Conservation (phyloP, 2,888 invertebrate genomes). For the Drosophila melanosoma region DNA sequence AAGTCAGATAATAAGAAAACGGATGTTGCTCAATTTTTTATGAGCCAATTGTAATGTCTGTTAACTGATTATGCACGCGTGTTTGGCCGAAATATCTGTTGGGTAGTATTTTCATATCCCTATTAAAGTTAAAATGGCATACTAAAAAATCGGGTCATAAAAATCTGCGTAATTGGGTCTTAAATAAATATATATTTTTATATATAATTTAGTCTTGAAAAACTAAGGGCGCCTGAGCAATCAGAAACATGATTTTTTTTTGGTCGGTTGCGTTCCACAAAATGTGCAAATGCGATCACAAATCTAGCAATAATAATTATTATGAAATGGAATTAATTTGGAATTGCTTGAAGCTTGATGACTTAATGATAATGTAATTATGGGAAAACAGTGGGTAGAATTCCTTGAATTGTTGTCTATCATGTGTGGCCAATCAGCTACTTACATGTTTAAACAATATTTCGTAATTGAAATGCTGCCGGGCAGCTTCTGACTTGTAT, state of each 20-base stretch:
- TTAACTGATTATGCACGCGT: not conserved
- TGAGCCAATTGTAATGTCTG: slow-evolving; percentile 1
- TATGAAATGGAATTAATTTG: not conserved
- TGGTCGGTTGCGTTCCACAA: not conserved
- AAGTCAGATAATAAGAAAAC: slow-evolving; percentile 20
- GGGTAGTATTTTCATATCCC: not conserved
- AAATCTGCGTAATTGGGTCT: not conserved
- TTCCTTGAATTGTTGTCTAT: slow-evolving; percentile 13
- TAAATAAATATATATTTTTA: not conserved
- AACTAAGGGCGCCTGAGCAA: not conserved
- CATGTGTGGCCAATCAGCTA: slow-evolving; percentile 22
- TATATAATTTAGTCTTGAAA: not conserved
- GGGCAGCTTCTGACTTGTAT: slow-evolving; percentile 57
- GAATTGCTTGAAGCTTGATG: slow-evolving; percentile 14
- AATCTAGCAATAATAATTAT: not conserved
- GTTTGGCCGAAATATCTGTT: not conserved
- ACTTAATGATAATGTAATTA: slow-evolving; percentile 42
- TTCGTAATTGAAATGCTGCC: slow-evolving; percentile 77
- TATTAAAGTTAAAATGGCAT: not conserved
- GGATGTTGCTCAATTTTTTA: slow-evolving; percentile 30
- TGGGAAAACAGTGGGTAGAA: slow-evolving; percentile 12
- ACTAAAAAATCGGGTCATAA: not conserved
- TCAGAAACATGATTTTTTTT: not conserved
- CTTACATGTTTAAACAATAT: slow-evolving; percentile 71
- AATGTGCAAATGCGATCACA: not conserved